Conservation (phyloP, 2,113 vertebrate species). For the Ptilorrhoa leucosticta region DNA sequence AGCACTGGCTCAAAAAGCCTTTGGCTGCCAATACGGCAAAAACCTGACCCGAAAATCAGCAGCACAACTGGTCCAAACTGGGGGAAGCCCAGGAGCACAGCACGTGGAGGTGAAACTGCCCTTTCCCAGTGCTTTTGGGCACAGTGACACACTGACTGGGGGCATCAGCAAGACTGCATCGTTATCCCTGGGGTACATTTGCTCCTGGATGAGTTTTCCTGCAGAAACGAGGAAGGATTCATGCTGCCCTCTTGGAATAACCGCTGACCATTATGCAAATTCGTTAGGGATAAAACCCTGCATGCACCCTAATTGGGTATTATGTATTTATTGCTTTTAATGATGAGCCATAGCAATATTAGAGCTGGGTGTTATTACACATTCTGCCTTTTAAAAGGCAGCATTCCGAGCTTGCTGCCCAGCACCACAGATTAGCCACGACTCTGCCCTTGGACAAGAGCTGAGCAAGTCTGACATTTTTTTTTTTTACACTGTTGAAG, state of each 20-base stretch:
- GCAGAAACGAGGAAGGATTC: neutral
- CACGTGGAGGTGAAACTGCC: fast-evolving
- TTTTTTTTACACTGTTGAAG: neutral
- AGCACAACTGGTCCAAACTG: neutral
- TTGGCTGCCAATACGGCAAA: neutral
- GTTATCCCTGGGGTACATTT: neutral
- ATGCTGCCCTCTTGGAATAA: neutral
- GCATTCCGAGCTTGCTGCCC: neutral
- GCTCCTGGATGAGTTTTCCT: neutral
- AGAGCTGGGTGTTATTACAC: neutral
- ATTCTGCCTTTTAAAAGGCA: neutral
- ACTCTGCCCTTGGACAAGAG: neutral
- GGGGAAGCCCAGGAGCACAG: neutral
- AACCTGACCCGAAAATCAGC: neutral
- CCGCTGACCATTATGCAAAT: neutral
- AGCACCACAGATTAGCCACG: neutral
- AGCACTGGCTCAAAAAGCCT: neutral
- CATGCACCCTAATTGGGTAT: neutral
- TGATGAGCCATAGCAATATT: neutral
- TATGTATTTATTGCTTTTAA: neutral
- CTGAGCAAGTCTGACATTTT: neutral
- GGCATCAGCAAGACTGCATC: neutral
- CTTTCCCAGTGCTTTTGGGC: neutral
- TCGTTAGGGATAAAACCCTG: neutral
- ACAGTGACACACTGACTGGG: neutral